These are phyloP conservation scores for Gavialis gangeticus DNA, from an alignment of 2,113 vertebrate genomes.

Conservation along the genomic window DNA sequence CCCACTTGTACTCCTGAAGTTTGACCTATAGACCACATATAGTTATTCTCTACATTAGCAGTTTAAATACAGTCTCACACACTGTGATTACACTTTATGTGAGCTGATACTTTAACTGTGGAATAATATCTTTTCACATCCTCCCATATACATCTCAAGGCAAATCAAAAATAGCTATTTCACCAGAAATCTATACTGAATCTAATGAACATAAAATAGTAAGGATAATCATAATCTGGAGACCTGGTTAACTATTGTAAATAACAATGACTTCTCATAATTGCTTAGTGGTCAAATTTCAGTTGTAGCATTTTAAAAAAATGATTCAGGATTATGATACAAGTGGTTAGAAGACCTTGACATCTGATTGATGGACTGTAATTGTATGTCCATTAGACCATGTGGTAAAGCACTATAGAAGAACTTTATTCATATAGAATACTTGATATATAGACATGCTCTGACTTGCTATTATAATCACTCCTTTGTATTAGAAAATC, in stretches of 20 bases:
- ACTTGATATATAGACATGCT: slow-evolving; percentile 14
- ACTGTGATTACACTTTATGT: slow-evolving; percentile 62
- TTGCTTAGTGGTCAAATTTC: slow-evolving; percentile 10
- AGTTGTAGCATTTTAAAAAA: slow-evolving; percentile 27
- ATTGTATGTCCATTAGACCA: slow-evolving; percentile 32
- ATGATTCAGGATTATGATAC: background rate
- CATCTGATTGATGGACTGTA: background rate
- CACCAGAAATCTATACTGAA: background rate
- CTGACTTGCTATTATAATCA: slow-evolving; percentile 23
- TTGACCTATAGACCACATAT: slow-evolving; percentile 69
- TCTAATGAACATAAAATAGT: background rate
- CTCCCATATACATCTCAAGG: background rate
- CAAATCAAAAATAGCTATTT: background rate
- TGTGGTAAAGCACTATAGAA: slow-evolving; percentile 37
- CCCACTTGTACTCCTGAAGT: slow-evolving; percentile 57
- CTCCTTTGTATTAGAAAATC: background rate
- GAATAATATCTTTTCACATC: background rate
- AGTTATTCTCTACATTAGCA: slow-evolving; percentile 61
- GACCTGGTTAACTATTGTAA: background rate
- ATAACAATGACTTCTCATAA: slow-evolving; percentile 39
- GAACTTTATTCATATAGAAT: slow-evolving; percentile 31
- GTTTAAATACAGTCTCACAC: slow-evolving; percentile 57
- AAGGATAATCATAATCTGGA: background rate
- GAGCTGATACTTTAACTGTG: slow-evolving; percentile 33
- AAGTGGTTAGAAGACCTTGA: slow-evolving; percentile 11